Base-by-base conservation (phyloP, 2,888 invertebrate species). In the Aphidoletes aphidimyza region DNA sequence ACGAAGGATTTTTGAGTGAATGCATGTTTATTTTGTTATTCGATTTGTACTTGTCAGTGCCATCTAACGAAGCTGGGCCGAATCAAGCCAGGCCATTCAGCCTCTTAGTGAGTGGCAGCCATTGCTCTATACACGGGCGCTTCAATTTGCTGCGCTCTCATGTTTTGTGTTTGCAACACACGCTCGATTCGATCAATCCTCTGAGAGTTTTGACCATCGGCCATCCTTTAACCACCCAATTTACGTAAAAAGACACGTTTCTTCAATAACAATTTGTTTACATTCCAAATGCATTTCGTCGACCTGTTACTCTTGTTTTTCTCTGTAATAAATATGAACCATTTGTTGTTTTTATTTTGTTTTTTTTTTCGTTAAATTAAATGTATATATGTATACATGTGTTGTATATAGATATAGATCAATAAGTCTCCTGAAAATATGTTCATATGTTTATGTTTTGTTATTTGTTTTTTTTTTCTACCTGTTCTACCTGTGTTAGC, bases 391-490 rank as follows among this genome's bases (percentile, higher is more conserved):
- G 81, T 81, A 69, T 69, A 69, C 69, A 69, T 69, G 17, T 37
- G 36, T 37, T 81, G 81, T 69, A 69, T 69, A 69, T 69, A 69
- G 69, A 69, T 69, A 69, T 69, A 69, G 69, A 69, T 69, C 69
- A 81, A 81, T 81, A 81, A 81, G 81, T 81, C 81, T 81, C 81
- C 81, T 81, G 81, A 81, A 81, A 81, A 81, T 81, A 81, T 81
- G 81, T 81, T 37, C 22, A 37, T 81, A 37, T 81, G 78, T 78
- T 36, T 78, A 17, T 78, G 59, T 34, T 69, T n/a, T n/a, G n/a
- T n/a, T n/a, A n/a, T n/a, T n/a, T n/a, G n/a, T n/a, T n/a, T n/a
- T n/a, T n/a, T n/a, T n/a, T n/a, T n/a, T 54, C 54, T 54, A 54
- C 42, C 42, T 42, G 42, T 54, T 81, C 81, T 81, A 81, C 81